Conservation (phyloP, 2,888 invertebrate species). For the Leucophenga montana region DNA sequence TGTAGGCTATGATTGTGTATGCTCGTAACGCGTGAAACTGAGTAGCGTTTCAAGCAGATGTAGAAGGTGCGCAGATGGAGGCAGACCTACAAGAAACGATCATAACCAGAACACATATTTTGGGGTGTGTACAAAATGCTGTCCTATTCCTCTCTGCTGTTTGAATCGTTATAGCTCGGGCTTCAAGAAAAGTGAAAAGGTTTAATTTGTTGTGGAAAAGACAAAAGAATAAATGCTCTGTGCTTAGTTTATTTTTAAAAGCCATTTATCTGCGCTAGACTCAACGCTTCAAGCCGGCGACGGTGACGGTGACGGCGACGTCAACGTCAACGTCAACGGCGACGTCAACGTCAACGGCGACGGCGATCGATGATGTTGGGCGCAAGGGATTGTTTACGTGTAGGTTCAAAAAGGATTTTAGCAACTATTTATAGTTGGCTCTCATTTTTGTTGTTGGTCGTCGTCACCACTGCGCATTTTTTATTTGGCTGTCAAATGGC, state of each 20-base stretch:
- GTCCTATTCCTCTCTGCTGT: constrained; percentile 35
- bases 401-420: constrained; percentile 1
- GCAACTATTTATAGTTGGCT: constrained; percentile 16
- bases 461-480: constrained; percentile 50
- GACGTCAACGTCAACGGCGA: too few species aligned
- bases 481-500: constrained; percentile 66
- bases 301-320: too few species aligned
- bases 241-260: constrained; percentile 58
- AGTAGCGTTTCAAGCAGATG: not conserved
- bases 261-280: constrained; percentile 44
- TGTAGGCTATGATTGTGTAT: constrained; percentile 26
- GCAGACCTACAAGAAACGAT: constrained; percentile 7
- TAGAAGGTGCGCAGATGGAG: not conserved
- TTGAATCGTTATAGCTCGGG: not conserved
- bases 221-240: constrained; percentile 25
- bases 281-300: not conserved
- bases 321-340: too few species aligned
- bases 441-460: constrained; percentile 28
- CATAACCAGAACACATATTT: constrained; percentile 31
- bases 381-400: not conserved
- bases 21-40: constrained; percentile 23
- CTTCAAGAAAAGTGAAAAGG: constrained; percentile 63
- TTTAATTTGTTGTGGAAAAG: constrained; percentile 61
- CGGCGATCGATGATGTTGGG: not conserved
- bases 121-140: constrained; percentile 54